phyloP scores from a whole-genome alignment of 2,113 vertebrate species.

The Eulemur macaco region DNA sequence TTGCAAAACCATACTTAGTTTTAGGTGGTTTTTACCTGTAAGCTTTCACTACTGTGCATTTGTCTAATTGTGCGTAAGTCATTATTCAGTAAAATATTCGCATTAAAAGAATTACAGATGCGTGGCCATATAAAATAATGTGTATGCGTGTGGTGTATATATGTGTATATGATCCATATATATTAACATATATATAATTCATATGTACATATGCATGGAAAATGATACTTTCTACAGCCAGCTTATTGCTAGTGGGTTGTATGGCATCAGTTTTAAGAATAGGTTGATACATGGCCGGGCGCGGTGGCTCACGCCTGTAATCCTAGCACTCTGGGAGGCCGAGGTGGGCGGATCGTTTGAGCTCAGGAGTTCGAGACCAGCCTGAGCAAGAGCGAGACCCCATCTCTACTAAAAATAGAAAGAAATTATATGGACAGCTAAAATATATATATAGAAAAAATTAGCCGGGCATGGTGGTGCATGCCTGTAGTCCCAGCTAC shows the following conservation, averaged over 20 bases:
- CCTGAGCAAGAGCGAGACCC: too few relatives aligned
- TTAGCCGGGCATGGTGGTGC: too few relatives aligned
- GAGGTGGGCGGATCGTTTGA: too few relatives aligned
- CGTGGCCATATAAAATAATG: background rate
- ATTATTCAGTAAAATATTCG: constrained; percentile 5
- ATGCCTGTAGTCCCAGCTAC: too few relatives aligned
- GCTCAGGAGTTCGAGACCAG: too few relatives aligned
- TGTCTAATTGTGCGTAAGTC: background rate
- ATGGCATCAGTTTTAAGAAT: background rate
- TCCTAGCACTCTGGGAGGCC: too few relatives aligned
- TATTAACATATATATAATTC: too few relatives aligned
- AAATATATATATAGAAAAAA: too few relatives aligned
- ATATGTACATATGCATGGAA: background rate
- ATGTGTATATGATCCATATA: background rate
- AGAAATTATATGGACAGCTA: too few relatives aligned
- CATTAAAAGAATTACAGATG: background rate
- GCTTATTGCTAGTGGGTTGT: background rate
- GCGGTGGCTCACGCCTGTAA: too few relatives aligned
- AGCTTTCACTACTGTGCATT: background rate
- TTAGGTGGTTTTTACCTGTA: background rate
- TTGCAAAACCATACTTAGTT: background rate
- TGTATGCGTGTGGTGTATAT: background rate
- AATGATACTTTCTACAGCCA: background rate
- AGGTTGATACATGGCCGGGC: too few relatives aligned
- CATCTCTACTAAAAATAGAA: too few relatives aligned